These are phyloP conservation scores for Oreortyx pictus DNA, from an alignment of 2,797 vertebrate genomes.

Conservation along the genomic window DNA sequence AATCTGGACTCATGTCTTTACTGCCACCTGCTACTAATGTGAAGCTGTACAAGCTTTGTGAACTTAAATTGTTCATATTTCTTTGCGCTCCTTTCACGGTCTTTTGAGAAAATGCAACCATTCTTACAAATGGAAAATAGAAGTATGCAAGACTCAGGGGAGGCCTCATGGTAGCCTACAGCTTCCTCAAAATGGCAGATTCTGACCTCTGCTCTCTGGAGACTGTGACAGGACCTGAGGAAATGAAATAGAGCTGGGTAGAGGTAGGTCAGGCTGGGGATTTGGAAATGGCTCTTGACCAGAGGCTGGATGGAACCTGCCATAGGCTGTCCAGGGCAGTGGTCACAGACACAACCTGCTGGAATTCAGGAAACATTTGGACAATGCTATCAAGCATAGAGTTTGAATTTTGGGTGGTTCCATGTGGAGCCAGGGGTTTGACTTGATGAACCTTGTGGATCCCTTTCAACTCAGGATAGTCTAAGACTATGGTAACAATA, in stretches of 20 bases:
- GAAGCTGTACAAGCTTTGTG: not conserved
- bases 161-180: not conserved
- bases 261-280: not conserved
- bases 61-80: rapidly evolving
- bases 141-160: not conserved
- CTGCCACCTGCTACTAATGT: not conserved
- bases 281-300: not conserved
- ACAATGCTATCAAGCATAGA: not conserved
- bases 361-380: not conserved
- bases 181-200: not conserved
- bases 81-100: not conserved
- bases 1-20: not conserved
- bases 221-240: no score
- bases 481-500: not conserved
- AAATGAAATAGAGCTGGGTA: not conserved
- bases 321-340: not conserved
- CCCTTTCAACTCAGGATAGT: not conserved
- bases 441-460: not conserved
- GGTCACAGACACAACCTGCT: not conserved
- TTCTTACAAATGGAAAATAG: not conserved
- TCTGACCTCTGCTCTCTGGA: not conserved
- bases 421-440: not conserved
- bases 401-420: not conserved
- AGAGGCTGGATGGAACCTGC: not conserved
- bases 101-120: not conserved